phyloP scores from a whole-genome alignment of 2,888 invertebrate genomes.

The Apamea epomidion region DNA sequence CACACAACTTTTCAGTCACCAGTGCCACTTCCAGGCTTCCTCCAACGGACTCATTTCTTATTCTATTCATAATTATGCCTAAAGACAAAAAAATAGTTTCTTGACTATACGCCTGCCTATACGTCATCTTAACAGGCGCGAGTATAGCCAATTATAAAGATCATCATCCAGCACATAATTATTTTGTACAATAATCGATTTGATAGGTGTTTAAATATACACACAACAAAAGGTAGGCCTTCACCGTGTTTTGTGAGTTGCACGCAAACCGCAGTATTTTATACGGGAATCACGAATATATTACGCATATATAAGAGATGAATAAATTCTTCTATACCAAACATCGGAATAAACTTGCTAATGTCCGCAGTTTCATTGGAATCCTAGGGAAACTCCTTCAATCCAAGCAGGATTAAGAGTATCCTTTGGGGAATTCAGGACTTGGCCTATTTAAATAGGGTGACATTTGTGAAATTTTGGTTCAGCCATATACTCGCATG shows the following conservation, averaged over 20 bases:
- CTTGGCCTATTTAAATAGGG: too few species aligned
- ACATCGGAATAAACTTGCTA: not conserved
- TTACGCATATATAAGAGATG: conserved; percentile 26
- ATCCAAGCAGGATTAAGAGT: too few species aligned
- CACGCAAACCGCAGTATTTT: conserved; percentile 49
- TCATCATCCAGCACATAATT: conserved; percentile 51
- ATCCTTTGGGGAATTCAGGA: too few species aligned
- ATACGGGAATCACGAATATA: conserved; percentile 39
- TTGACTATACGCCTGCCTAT: not conserved
- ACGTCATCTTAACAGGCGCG: conserved; percentile 1
- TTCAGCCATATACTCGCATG: too few species aligned
- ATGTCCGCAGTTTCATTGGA: not conserved
- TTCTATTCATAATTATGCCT: too few species aligned
- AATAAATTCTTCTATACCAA: conserved; percentile 8
- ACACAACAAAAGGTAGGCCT: conserved; percentile 54
- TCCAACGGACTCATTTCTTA: too few species aligned
- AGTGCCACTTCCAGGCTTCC: too few species aligned
- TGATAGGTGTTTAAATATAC: conserved; percentile 34
- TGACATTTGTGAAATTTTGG: too few species aligned
- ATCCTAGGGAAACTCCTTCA: not conserved
- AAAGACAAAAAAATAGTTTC: too few species aligned
- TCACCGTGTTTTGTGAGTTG: conserved; percentile 54
- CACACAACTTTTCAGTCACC: too few species aligned
- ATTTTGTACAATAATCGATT: conserved; percentile 59
- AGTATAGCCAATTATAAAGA: conserved; percentile 45